Percentiles rank a stretch among this genome's conserved stretches.
These are phyloP conservation scores for Periparus ater DNA, from an alignment of 2,797 vertebrate species.

Conservation along the genomic window DNA sequence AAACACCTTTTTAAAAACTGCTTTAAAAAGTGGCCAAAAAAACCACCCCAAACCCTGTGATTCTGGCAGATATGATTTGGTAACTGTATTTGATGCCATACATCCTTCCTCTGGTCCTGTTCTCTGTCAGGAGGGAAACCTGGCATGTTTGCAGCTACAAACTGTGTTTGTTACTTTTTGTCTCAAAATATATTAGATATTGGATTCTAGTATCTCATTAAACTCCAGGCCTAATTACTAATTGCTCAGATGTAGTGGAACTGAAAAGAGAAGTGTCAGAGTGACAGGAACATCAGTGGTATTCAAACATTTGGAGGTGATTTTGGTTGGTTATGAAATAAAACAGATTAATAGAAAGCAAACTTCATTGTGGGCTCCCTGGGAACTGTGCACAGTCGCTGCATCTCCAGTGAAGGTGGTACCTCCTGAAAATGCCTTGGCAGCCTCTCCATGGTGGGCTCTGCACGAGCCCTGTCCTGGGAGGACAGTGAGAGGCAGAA, in stretches of 20 bases:
- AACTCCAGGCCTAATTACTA: neutral
- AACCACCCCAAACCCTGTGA: rapidly evolving
- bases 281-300: neutral
- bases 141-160: neutral
- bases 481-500: neutral
- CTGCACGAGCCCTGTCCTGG: neutral
- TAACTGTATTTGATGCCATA: neutral
- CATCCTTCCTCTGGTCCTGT: neutral
- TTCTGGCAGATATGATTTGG: neutral
- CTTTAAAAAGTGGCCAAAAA: neutral
- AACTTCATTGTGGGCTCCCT: neutral
- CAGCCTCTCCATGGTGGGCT: neutral
- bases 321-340: neutral
- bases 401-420: neutral
- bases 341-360: neutral
- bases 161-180: neutral
- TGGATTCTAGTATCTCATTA: neutral
- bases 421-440: neutral
- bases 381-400: neutral
- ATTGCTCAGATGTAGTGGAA: neutral
- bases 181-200: neutral
- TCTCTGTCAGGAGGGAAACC: neutral
- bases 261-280: neutral
- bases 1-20: neutral
- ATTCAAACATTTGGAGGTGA: neutral